Conservation (phyloP, 1,140 invertebrate genomes). For the Galendromus occidentalis region DNA sequence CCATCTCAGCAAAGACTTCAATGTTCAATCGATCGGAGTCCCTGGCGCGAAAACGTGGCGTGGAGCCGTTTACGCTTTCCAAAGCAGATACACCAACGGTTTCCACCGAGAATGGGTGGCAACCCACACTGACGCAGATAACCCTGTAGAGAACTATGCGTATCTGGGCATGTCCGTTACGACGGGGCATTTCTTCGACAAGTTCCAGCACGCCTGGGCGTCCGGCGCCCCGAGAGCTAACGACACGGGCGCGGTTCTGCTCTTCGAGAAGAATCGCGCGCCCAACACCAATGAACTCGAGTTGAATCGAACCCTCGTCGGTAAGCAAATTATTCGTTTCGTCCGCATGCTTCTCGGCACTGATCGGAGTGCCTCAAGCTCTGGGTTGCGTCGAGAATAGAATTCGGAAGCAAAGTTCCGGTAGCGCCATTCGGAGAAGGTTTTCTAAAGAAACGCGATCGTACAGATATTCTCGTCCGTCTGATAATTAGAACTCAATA, state of each 20-base stretch:
- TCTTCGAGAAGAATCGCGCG: constrained; percentile 7
- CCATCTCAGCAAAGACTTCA: constrained; percentile 31
- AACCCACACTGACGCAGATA: constrained; percentile 37
- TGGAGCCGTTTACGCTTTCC: constrained; percentile 60
- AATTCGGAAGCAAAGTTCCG: too few relatives aligned
- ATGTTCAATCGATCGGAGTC: constrained; percentile 56
- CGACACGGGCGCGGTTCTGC: constrained; percentile 40
- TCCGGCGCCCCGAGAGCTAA: constrained; percentile 63
- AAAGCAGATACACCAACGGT: constrained; percentile 28
- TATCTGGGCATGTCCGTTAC: constrained; percentile 78
- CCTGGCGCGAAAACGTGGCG: constrained; percentile 71
- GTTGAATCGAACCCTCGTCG: constrained; percentile 9
- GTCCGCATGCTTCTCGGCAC: too few relatives aligned
- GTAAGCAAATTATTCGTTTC: too few relatives aligned
- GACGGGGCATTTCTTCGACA: constrained; percentile 44
- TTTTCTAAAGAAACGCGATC: too few relatives aligned
- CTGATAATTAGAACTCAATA: constrained; percentile 8
- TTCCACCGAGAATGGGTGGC: constrained; percentile 29
- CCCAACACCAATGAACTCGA: constrained; percentile 13
- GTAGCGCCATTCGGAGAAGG: too few relatives aligned
- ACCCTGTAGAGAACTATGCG: constrained; percentile 67
- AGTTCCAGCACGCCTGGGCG: constrained; percentile 41
- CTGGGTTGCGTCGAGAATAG: too few relatives aligned
- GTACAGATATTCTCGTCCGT: too few relatives aligned
- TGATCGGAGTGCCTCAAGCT: too few relatives aligned